Conservation (phyloP, 2,888 invertebrate genomes). For the Oscheius myriophilus region DNA sequence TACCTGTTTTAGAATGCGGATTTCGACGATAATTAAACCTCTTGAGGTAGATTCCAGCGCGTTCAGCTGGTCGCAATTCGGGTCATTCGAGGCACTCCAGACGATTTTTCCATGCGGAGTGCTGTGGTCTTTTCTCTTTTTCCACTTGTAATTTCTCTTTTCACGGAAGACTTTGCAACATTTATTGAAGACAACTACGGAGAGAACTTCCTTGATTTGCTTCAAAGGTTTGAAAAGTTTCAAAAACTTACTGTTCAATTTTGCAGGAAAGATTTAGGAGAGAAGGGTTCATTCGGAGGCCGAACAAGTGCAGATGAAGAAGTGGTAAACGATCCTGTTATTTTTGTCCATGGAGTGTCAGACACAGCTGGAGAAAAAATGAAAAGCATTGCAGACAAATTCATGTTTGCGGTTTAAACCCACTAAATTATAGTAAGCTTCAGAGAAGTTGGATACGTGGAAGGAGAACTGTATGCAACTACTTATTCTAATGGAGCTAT, state of each 20-base stretch:
- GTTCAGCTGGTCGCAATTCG: constrained; percentile 7
- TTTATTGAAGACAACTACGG: constrained; percentile 47
- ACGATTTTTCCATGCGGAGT: constrained; percentile 1
- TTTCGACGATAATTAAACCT: too few relatives aligned
- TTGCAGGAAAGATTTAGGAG: constrained; percentile 45
- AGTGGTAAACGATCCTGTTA: constrained; percentile 58
- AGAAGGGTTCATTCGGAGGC: constrained; percentile 45
- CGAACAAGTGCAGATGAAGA: constrained; percentile 26
- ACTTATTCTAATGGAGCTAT: constrained; percentile 68
- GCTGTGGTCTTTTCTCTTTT: too few relatives aligned
- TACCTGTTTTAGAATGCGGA: too few relatives aligned
- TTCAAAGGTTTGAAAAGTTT: constrained; percentile 34
- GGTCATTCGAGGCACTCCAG: constrained; percentile 10
- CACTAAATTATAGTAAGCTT: constrained; percentile 18
- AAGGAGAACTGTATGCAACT: constrained; percentile 65
- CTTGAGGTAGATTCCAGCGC: too few relatives aligned
- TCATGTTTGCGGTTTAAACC: constrained; percentile 35
- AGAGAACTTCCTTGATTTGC: constrained; percentile 33
- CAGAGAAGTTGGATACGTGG: constrained; percentile 54
- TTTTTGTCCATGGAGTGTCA: constrained; percentile 69
- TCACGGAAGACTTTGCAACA: constrained; percentile 42
- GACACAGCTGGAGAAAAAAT: constrained; percentile 67
- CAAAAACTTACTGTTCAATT: neutral
- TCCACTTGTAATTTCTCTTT: constrained; percentile 7
- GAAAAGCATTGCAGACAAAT: constrained; percentile 51